phyloP scores from a whole-genome alignment of 2,888 invertebrate species.

The Leucophora obtusa region DNA sequence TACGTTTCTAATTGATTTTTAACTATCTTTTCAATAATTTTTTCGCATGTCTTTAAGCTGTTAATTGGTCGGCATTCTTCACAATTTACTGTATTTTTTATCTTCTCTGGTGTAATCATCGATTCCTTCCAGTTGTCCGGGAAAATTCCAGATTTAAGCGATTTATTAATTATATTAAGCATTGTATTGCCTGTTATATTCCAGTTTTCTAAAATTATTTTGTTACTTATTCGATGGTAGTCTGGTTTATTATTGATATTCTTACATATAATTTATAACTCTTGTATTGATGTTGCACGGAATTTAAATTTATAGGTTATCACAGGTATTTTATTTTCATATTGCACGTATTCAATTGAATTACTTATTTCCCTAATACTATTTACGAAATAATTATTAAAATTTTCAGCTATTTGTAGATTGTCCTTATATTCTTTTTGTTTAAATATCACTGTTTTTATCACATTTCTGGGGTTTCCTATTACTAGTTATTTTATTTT shows the following conservation, averaged over 20 bases:
- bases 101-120: conserved; percentile 10
- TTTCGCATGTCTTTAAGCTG: too few relatives aligned
- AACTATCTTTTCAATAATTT: conserved; percentile 10
- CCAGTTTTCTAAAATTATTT: too few relatives aligned
- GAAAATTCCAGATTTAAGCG: conserved; percentile 11
- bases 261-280: conserved; percentile 10
- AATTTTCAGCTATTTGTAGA: neutral
- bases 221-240: too few relatives aligned
- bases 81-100: too few relatives aligned
- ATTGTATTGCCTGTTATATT: conserved; percentile 1
- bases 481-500: too few relatives aligned
- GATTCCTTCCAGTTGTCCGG: conserved; percentile 24
- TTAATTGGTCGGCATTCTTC: too few relatives aligned
- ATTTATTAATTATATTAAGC: conserved; percentile 10
- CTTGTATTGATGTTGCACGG: neutral
- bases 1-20: too few relatives aligned
- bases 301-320: conserved; percentile 22
- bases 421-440: conserved; percentile 6
- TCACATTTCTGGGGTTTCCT: neutral
- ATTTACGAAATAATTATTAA: too few relatives aligned
- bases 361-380: too few relatives aligned
- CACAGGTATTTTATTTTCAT: too few relatives aligned
- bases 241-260: neutral
- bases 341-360: too few relatives aligned
- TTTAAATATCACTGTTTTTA: conserved; percentile 13